These are phyloP conservation scores for Tuta absoluta DNA, from an alignment of 2,888 invertebrate genomes.

Conservation along the genomic window DNA sequence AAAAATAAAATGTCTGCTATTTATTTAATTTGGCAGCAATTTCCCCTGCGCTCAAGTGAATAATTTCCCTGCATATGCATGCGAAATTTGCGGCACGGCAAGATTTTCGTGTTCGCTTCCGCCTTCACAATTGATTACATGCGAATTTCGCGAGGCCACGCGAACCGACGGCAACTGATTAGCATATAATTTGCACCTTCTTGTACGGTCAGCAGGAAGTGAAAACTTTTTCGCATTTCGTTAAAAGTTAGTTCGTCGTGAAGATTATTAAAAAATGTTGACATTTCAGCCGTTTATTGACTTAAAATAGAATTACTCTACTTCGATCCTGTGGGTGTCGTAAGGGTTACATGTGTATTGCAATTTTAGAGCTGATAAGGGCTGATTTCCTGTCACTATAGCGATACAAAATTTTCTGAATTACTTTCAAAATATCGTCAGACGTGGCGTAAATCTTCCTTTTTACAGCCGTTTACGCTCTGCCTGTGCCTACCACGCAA, in stretches of 20 bases:
- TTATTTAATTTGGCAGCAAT: constrained; percentile 17
- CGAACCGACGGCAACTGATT: constrained; percentile 22
- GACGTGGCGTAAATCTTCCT: too few species aligned
- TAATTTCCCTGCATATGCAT: constrained; percentile 24
- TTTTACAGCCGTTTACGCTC: too few species aligned
- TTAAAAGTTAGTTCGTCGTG: neutral
- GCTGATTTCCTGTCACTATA: too few species aligned
- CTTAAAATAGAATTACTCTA: too few species aligned
- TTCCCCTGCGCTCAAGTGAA: constrained; percentile 7
- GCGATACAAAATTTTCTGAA: too few species aligned
- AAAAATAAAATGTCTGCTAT: constrained; percentile 9
- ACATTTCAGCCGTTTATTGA: too few species aligned
- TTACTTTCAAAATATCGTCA: too few species aligned
- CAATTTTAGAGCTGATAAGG: too few species aligned
- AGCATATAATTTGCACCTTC: constrained; percentile 33
- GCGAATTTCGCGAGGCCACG: constrained; percentile 24
- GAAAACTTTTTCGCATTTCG: neutral
- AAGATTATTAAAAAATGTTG: neutral
- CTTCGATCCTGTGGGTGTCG: too few species aligned
- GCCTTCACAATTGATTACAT: constrained; percentile 25
- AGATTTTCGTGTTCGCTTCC: constrained; percentile 15
- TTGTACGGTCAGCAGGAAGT: neutral
- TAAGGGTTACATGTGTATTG: too few species aligned
- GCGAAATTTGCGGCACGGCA: constrained; percentile 17
- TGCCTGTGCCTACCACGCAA: too few species aligned